Conservation (phyloP, 1,140 invertebrate genomes). For the Matsumurasca onukii region DNA sequence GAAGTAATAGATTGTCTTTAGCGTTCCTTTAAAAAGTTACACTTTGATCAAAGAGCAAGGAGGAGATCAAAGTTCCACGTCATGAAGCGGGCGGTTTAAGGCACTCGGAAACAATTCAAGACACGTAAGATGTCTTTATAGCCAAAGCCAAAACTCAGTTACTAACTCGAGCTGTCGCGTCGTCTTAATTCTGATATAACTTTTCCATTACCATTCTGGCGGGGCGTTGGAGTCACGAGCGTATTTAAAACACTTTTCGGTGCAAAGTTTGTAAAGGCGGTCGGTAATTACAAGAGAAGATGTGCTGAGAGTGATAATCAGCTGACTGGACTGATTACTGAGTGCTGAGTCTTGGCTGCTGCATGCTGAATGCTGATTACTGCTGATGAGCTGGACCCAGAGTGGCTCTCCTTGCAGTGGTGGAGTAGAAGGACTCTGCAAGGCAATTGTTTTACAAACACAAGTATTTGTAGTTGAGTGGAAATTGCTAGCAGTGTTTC, state of each 20-base stretch:
- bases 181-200: constrained; percentile 21
- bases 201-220: constrained; percentile 3
- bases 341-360: no score
- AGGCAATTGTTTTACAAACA: no score
- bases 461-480: no score
- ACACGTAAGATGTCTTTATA: constrained; percentile 13
- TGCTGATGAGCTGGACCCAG: no score
- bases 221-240: background rate
- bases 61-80: background rate
- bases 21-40: background rate
- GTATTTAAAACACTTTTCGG: constrained; percentile 23
- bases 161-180: background rate
- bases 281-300: background rate
- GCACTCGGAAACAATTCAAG: constrained; percentile 2
- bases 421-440: no score
- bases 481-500: no score
- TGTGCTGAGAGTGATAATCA: background rate
- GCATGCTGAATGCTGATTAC: background rate
- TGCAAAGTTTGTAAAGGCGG: constrained; percentile 3
- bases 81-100: background rate
- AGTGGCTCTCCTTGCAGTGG: background rate
- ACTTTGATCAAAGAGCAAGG: background rate
- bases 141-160: background rate
- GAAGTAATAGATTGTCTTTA: background rate
- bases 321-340: background rate